Conservation (phyloP, 2,888 invertebrate genomes). For the Neoascia interrupta region DNA sequence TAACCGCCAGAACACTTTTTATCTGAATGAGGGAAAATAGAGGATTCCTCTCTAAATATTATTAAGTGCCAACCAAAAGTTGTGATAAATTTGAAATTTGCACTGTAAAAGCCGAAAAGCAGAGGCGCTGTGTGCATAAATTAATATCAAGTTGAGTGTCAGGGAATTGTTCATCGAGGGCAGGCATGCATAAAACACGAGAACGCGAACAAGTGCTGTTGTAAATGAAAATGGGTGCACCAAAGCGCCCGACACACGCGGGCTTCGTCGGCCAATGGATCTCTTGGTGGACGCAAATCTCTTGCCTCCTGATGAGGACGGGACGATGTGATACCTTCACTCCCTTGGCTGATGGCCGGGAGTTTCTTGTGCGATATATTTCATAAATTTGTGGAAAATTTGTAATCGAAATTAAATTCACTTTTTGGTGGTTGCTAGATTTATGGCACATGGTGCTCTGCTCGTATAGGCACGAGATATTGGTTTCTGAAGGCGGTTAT, state of each 20-base stretch:
- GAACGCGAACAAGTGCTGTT: conserved; percentile 20
- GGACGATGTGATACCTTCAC: no score
- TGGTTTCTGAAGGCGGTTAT: neutral
- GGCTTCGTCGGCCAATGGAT: neutral
- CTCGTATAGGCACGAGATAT: neutral
- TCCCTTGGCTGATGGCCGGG: no score
- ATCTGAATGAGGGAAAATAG: conserved; percentile 21
- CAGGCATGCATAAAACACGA: conserved; percentile 6
- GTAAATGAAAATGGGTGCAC: conserved; percentile 27
- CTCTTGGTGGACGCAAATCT: no score
- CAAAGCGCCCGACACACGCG: neutral
- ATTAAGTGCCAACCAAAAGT: conserved; percentile 26
- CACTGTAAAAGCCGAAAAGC: conserved; percentile 12
- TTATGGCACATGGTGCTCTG: conserved; percentile 13
- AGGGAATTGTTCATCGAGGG: conserved; percentile 26
- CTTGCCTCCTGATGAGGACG: no score
- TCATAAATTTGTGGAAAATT: conserved; percentile 35
- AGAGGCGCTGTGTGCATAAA: neutral
- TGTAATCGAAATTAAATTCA: conserved; percentile 33
- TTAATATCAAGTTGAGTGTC: conserved; percentile 23
- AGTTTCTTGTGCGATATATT: conserved; percentile 9
- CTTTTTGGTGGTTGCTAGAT: conserved; percentile 20
- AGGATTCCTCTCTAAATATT: conserved; percentile 24
- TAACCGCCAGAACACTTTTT: neutral
- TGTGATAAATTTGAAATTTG: conserved; percentile 28